Evolutionary conservation across 2,797 vertebrate species (phyloP), one percentile per base, ranked within the genome.

Genomic region (Rachycentron canadum): DNA sequence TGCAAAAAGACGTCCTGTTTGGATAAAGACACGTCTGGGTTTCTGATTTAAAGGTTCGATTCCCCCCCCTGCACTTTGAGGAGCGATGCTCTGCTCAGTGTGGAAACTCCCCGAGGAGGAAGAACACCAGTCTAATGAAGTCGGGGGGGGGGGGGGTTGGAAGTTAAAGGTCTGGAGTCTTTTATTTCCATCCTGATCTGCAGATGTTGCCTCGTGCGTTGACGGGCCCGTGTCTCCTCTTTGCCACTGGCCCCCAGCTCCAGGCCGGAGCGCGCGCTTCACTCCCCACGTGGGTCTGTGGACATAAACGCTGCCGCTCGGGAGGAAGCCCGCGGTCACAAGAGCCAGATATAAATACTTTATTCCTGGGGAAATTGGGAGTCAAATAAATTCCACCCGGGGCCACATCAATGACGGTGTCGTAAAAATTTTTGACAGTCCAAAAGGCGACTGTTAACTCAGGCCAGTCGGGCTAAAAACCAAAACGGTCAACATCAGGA

Each of bases 301-400:
- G 87, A 91, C 91, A 90, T 80, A 86, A 92, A 90, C 84, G 70
- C 86, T 47, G 73, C 79, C 25, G 84, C 86, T 81, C 63, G 55
- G 73, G 92, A 92, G 92, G 91, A 93, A 92, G 90, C 85, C 89
- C 82, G 92, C 85, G 91, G 93, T 90, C 91, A 76, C 80, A 14
- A 53, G 86, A 84, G 78, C 78, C 87, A 87, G 92, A 93, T 94
- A 94, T 94, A 94, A 94, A 94, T 94, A 93, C 92, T 89, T 85
- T 91, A 92, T 94, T 93, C 83, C 87, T 76, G 86, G 88, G 90
- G 91, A 92, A 91, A 93, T 91, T 79, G 84, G 89, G 91, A 94
- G 92, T 91, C 87, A 90, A 94, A 94, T 91, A 93, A 94, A 95
- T 93, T 92, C 91, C 92, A 75, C 75, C 28, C 72, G 71, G 81